These are phyloP conservation scores for Lepus americanus DNA, from an alignment of 2,113 vertebrate genomes.

Conservation along the genomic window DNA sequence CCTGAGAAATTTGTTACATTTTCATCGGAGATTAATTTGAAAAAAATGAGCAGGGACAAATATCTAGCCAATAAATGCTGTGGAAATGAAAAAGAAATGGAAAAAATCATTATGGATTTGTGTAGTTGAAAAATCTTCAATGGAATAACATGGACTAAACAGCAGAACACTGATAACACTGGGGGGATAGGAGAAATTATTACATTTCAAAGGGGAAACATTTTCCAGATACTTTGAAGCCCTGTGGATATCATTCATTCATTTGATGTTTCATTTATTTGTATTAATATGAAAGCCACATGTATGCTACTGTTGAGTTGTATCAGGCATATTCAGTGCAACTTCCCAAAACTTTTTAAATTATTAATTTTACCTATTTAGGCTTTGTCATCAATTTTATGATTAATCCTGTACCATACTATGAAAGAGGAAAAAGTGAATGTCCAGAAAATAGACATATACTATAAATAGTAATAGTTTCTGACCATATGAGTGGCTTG, in stretches of 20 bases:
- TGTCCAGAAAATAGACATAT: neutral
- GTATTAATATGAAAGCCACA: neutral
- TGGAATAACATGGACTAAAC: neutral
- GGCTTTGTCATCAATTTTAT: neutral
- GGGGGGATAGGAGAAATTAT: neutral
- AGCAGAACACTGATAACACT: neutral
- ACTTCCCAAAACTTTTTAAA: neutral
- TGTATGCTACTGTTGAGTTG: neutral
- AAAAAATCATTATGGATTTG: neutral
- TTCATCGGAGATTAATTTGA: neutral
- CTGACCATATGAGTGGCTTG: neutral
- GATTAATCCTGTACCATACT: conserved; percentile 4
- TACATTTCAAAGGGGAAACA: neutral
- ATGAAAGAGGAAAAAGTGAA: neutral
- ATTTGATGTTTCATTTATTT: neutral
- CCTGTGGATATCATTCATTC: neutral
- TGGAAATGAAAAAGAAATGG: neutral
- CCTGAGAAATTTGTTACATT: neutral
- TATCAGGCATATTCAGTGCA: neutral
- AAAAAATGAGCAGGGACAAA: neutral
- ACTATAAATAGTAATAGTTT: neutral
- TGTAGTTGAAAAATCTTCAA: neutral
- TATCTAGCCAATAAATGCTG: neutral
- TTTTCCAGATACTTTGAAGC: neutral
- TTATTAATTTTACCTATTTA: neutral